Evolutionary conservation across 2,888 invertebrate genomes (phyloP).

Genomic region (Agonopterix arenella): DNA sequence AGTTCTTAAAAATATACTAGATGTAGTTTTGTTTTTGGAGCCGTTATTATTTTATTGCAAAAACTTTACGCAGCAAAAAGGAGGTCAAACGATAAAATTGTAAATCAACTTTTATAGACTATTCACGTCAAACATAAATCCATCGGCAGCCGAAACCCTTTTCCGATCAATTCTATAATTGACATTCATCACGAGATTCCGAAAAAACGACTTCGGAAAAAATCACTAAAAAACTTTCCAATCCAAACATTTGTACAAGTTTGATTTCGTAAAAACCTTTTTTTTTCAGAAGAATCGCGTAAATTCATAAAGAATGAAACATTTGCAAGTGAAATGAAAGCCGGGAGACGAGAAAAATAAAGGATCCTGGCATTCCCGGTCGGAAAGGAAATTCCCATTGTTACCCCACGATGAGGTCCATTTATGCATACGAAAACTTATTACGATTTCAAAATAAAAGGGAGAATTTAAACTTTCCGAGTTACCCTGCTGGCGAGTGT

Average conservation of each 20-base stretch:
- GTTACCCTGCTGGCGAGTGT: too few relatives aligned
- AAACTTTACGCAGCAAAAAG: too few relatives aligned
- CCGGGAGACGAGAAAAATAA: slow-evolving; percentile 56
- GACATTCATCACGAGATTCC: slow-evolving; percentile 6
- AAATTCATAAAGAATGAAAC: slow-evolving; percentile 64
- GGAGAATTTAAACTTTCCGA: slow-evolving; percentile 3
- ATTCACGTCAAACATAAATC: too few relatives aligned
- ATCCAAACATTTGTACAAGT: slow-evolving; percentile 56
- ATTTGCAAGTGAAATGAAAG: slow-evolving; percentile 69
- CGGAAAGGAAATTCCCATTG: slow-evolving; percentile 56
- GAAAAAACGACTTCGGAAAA: slow-evolving; percentile 5
- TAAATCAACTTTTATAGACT: too few relatives aligned
- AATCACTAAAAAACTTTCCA: slow-evolving; percentile 30
- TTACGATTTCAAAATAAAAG: slow-evolving; percentile 36
- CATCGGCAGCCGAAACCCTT: neutral
- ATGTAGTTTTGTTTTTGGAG: too few relatives aligned
- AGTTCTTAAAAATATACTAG: too few relatives aligned
- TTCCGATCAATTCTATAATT: slow-evolving; percentile 3
- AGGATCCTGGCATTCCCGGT: slow-evolving; percentile 28
- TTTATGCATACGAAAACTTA: slow-evolving; percentile 69
- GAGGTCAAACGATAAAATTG: too few relatives aligned
- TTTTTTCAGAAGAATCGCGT: slow-evolving; percentile 40
- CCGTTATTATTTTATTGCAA: too few relatives aligned
- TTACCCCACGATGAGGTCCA: slow-evolving; percentile 60
- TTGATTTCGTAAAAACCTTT: slow-evolving; percentile 45